Base-by-base conservation (phyloP, 2,113 vertebrate genomes). In the Pycnonotus jocosus region DNA sequence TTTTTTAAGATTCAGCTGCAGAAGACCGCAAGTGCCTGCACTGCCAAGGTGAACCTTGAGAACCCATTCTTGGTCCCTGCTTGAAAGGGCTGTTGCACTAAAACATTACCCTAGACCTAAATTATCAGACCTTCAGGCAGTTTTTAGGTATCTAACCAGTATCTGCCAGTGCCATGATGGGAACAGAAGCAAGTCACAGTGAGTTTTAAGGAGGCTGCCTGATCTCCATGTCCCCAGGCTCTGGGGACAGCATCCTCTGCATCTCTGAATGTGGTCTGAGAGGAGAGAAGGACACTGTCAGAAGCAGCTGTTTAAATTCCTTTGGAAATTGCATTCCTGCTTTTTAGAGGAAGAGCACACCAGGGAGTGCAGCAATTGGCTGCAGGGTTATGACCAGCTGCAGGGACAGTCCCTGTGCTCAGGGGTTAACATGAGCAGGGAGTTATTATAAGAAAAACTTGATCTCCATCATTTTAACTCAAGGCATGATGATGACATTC, bases 21-120 rank as follows among this genome's bases (percentile, higher is more conserved):
- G 11, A 37, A 77, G 53, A 44, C 20, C 5, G 12, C 3, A 22
- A 84, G 11, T 47, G 45, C 11, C 3, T 3, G 10, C 17, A 14
- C 3, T 22, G 15, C 37, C 0, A 0, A 66, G 23, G 27, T 25
- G 17, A 27, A 28, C 12, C 61, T 47, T 2, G 0, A 50, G 33
- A 82, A 51, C 9, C 38, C 24, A 4, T 23, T 27, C 35, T 62
- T 3, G 0, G 15, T 53, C 7, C 9, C 53, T 68, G n/a, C 21
- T 76, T 71, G 40, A 80, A 83, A 53, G 37, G 35, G 31, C 42
- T 22, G 1, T 47, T 53, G 48, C 19, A 68, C 18, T 38, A 71
- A 68, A 83, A 9, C 31, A 15, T 57, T 53, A 28, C 6, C 23
- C 19, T 25, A 16, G 10, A 44, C 9, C n/a, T 70, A 33, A 56